These are phyloP conservation scores for Empis livida DNA, from an alignment of 2,888 invertebrate species.

Conservation along the genomic window DNA sequence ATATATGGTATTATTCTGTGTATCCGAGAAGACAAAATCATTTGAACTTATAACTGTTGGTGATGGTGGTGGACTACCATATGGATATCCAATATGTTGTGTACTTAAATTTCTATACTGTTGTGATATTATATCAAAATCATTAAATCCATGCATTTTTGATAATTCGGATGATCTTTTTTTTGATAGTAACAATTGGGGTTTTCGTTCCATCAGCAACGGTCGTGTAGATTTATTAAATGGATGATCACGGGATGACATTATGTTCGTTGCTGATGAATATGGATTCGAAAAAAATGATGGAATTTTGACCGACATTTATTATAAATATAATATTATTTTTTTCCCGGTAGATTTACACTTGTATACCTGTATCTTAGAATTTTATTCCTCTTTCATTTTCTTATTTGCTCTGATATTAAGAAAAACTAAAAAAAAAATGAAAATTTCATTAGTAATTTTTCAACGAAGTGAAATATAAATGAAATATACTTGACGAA, in stretches of 20 bases:
- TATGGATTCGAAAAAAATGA: constrained; percentile 20
- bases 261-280: constrained; percentile 18
- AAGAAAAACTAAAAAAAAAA: too few relatives aligned
- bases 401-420: too few relatives aligned
- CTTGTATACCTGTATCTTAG: too few relatives aligned
- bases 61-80: constrained; percentile 34
- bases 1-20: neutral
- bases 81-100: constrained; percentile 33
- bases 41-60: constrained; percentile 26
- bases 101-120: constrained; percentile 31
- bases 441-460: too few relatives aligned
- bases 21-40: constrained; percentile 28
- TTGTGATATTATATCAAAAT: constrained; percentile 32
- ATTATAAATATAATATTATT: neutral
- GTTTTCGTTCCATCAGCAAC: constrained; percentile 26
- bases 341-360: too few relatives aligned
- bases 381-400: too few relatives aligned
- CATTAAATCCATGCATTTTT: constrained; percentile 33
- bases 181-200: constrained; percentile 20
- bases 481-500: too few relatives aligned
- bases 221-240: constrained; percentile 28
- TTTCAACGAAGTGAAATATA: too few relatives aligned
- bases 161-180: constrained; percentile 20
- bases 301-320: constrained; percentile 25
- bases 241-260: constrained; percentile 30